These are phyloP conservation scores for Serranus cabrilla DNA, from an alignment of 2,797 vertebrate species.

Conservation along the genomic window DNA sequence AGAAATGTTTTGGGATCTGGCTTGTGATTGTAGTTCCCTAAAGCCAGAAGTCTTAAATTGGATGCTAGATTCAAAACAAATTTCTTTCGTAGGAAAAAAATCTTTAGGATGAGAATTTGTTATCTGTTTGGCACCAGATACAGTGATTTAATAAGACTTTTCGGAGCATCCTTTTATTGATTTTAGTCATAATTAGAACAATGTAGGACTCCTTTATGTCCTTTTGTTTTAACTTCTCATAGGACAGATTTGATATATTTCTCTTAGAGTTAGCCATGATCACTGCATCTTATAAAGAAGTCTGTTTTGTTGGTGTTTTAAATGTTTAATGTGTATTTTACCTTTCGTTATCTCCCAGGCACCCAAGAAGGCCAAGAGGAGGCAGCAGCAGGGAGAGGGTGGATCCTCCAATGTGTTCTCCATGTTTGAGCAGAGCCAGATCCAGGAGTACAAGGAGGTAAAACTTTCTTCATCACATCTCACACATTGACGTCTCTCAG, in stretches of 20 bases:
- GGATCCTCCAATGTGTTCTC: constrained; percentile 96
- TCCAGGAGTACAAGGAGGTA: constrained; percentile 98
- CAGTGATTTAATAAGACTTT: background rate
- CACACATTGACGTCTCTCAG: background rate
- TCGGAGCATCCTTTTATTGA: background rate
- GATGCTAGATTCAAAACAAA: constrained; percentile 3
- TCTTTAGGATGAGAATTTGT: background rate
- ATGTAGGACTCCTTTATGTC: background rate
- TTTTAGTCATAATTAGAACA: background rate
- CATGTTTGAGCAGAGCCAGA: constrained; percentile 98
- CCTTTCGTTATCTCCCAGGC: constrained; percentile 79
- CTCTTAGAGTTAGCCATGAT: background rate
- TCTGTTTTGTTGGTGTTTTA: background rate
- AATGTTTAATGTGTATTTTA: constrained; percentile 20
- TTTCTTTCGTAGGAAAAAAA: background rate
- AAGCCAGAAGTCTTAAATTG: constrained; percentile 9
- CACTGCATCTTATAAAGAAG: background rate
- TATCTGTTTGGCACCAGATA: background rate
- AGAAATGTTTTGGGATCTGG: constrained; percentile 22
- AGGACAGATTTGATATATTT: background rate
- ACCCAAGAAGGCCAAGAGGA: constrained; percentile 97
- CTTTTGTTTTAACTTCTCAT: constrained; percentile 5
- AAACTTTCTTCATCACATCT: constrained; percentile 39
- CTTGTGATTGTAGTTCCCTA: background rate
- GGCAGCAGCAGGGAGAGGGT: constrained; percentile 90